Evolutionary conservation across 2,113 vertebrate genomes (phyloP).

Genomic region (Loxodonta africana): DNA sequence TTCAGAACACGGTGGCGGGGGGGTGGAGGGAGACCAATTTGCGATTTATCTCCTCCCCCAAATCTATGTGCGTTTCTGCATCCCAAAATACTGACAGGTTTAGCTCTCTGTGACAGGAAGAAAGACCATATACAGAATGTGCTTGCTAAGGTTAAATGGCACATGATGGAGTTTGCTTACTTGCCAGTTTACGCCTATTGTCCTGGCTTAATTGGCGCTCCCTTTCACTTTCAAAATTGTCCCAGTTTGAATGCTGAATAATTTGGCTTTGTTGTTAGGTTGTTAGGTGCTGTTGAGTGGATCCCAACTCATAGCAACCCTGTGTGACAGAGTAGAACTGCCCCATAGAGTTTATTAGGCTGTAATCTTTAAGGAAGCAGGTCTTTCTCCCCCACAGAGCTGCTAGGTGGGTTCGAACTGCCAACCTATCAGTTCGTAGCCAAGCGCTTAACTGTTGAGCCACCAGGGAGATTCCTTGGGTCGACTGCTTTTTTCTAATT

Average conservation of each 20-base stretch:
- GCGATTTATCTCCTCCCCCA: constrained; percentile 71
- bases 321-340: not conserved
- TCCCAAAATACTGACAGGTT: constrained; percentile 4
- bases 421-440: not conserved
- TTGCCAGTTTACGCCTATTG: not conserved
- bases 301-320: not conserved
- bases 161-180: constrained; percentile 61
- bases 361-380: not conserved
- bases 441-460: not conserved
- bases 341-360: not conserved
- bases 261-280: not conserved
- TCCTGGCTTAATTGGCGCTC: not conserved
- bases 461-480: not conserved
- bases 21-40: not conserved
- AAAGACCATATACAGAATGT: not conserved
- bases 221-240: constrained; percentile 6
- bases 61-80: constrained; percentile 70
- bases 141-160: constrained; percentile 60
- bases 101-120: constrained; percentile 6
- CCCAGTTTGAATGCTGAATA: constrained; percentile 41
- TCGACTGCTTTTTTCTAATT: constrained; percentile 61
- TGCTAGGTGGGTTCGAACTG: not conserved
- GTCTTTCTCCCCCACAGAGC: not conserved
- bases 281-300: not conserved
- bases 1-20: not conserved